Conservation (phyloP, 2,797 vertebrate species). For the Aotus griseimembra region DNA sequence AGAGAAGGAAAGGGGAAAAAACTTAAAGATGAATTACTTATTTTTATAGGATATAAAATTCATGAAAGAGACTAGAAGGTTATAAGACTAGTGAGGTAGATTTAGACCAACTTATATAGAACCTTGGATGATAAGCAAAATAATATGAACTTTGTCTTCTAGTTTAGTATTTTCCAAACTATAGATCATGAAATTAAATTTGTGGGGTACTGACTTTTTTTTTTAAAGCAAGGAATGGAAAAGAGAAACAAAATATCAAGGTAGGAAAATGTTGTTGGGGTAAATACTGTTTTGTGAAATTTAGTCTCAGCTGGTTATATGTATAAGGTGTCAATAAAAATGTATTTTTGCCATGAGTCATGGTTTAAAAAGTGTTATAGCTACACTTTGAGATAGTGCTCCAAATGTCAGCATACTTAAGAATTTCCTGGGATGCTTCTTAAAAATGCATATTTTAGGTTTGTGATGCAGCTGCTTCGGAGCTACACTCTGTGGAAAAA, state of each 20-base stretch:
- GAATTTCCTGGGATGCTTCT: neutral
- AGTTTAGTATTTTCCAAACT: neutral
- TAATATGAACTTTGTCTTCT: neutral
- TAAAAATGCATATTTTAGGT: neutral
- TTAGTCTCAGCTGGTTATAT: neutral
- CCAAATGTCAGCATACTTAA: neutral
- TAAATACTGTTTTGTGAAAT: slow-evolving; percentile 27
- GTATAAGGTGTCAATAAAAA: neutral
- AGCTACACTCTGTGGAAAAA: neutral
- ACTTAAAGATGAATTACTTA: neutral
- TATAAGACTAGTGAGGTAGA: neutral
- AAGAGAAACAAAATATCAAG: neutral
- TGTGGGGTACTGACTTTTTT: neutral
- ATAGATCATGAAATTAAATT: neutral
- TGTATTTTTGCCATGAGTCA: neutral
- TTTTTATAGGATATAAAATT: slow-evolving; percentile 17
- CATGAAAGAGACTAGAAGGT: neutral
- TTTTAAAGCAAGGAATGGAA: neutral
- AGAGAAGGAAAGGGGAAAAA: neutral
- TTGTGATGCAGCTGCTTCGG: neutral
- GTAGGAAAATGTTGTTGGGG: neutral
- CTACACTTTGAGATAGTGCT: neutral
- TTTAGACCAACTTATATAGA: neutral
- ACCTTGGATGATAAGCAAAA: neutral
- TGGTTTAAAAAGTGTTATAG: neutral